Conservation (phyloP, 2,888 invertebrate genomes). For the Microchrysa polita region DNA sequence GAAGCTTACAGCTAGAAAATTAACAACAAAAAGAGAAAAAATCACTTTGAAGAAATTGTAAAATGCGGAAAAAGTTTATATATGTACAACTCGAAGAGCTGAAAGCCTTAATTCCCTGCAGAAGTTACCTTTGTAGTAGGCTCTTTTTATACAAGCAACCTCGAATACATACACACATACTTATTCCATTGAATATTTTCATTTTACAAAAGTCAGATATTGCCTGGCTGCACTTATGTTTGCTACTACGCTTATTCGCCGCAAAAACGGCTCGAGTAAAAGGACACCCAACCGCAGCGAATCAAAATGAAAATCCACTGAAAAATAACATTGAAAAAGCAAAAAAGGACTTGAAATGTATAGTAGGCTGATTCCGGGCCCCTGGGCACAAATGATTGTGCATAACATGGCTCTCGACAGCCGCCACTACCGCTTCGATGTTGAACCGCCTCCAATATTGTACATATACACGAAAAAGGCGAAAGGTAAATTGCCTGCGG, state of each 20-base stretch:
- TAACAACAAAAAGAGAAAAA: too few relatives aligned
- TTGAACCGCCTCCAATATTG: too few relatives aligned
- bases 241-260: neutral
- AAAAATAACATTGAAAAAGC: neutral
- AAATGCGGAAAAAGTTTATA: neutral
- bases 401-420: too few relatives aligned
- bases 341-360: neutral
- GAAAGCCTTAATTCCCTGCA: neutral
- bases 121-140: constrained; percentile 5
- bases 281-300: neutral
- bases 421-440: too few relatives aligned
- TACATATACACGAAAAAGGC: too few relatives aligned
- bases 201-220: constrained; percentile 21
- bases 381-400: neutral
- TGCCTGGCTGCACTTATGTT: constrained; percentile 34
- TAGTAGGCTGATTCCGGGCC: neutral
- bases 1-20: constrained; percentile 18
- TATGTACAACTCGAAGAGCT: neutral
- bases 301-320: neutral
- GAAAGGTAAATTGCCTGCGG: neutral
- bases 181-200: constrained; percentile 20
- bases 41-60: constrained; percentile 15
- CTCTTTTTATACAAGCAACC: neutral
- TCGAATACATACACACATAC: neutral
- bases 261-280: neutral